Evolutionary conservation across 2,888 invertebrate genomes (phyloP).

Genomic region (Mycalesis mineus): DNA sequence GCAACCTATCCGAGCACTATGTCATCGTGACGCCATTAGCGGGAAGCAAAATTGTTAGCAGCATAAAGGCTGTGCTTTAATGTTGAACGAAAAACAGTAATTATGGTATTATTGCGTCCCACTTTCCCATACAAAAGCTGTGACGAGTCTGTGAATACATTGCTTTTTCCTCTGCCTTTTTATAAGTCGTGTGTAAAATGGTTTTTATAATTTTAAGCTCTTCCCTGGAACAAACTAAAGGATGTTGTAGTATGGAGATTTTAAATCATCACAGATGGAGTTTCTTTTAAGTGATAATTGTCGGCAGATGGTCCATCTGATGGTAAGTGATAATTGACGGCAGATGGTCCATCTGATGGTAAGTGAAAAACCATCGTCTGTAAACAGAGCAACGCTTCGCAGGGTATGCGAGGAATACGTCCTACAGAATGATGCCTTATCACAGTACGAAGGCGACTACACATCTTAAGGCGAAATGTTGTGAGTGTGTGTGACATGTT

Average conservation of each 20-base stretch:
- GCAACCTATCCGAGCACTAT: slow-evolving; percentile 63
- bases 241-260: not conserved
- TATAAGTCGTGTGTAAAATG: slow-evolving; percentile 3
- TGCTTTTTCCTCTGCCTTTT: slow-evolving; percentile 2
- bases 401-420: no score
- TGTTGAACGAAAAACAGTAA: slow-evolving; percentile 30
- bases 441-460: no score
- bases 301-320: no score
- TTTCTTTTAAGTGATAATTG: no score
- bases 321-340: no score
- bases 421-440: no score
- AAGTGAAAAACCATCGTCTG: no score
- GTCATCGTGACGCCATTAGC: slow-evolving; percentile 73
- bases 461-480: no score
- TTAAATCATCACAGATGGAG: no score
- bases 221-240: slow-evolving; percentile 4
- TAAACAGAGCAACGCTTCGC: no score
- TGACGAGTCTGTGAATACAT: slow-evolving; percentile 11
- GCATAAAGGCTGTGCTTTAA: slow-evolving; percentile 37
- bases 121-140: slow-evolving; percentile 20
- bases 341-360: no score
- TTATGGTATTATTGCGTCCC: slow-evolving; percentile 26
- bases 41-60: slow-evolving; percentile 63
- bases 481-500: no score
- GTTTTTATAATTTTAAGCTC: not conserved